Evolutionary conservation across 1,140 invertebrate species (phyloP), one percentile per base, ranked within the genome.

Genomic region (Diprion similis): DNA sequence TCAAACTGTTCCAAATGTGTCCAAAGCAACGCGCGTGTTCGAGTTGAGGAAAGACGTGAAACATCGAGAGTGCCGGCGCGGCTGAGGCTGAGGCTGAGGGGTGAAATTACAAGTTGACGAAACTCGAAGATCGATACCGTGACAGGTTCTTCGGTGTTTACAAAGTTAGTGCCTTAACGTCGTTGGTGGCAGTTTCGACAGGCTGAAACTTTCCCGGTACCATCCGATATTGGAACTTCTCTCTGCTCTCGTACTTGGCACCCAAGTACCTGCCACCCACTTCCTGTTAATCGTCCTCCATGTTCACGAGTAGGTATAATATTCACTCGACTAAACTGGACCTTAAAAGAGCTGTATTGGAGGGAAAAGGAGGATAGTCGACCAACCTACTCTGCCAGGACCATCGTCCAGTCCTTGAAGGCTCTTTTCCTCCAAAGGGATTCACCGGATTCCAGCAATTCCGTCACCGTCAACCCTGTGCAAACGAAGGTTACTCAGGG

Each of bases 61-160:
- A 59, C 11, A 59, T 13, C 11, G n/a, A 59, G n/a, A 59, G 51
- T 13, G n/a, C n/a, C 51, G n/a, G 11, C n/a, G 51, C 51, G n/a
- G 11, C n/a, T 4, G n/a, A 17, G 11, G 51, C 7, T 59, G 11
- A 59, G 51, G n/a, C 11, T 8, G 51, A 8, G 8, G n/a, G 51
- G 51, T 8, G 51, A 17, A 59, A 59, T 59, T 59, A 59, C 11
- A 17, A 59, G 51, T 59, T 17, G 51, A 59, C 51, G 51, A 59
- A 59, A 59, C 51, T 59, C 51, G 11, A 59, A 59, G 51, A 59
- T 59, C 51, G 51, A 59, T 59, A 59, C 51, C 51, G n/a, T 17
- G 51, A 59, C 51, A 59, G 51, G 51, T 17, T 59, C 51, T 59
- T 59, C n/a, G 51, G 51, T 59, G 51, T 59, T 59, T 59, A 59